These are phyloP conservation scores for Diorhabda carinulata DNA, from an alignment of 1,140 invertebrate genomes.

Conservation along the genomic window DNA sequence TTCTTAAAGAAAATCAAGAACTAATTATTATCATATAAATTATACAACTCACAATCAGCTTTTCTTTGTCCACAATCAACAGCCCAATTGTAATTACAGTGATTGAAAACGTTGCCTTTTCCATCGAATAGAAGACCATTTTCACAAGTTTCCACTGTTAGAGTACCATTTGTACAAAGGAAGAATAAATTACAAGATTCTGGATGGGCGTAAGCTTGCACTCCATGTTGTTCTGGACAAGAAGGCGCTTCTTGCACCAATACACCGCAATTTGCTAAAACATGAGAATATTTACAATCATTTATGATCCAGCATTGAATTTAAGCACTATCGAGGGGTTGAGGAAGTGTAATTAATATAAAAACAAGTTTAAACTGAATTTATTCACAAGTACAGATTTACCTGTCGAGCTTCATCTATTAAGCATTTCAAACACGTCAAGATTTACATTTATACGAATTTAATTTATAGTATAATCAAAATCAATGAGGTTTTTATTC, in stretches of 20 bases:
- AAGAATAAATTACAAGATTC: slow-evolving; percentile 83
- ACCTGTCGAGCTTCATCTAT: too few relatives aligned
- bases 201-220: slow-evolving; percentile 78
- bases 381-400: neutral
- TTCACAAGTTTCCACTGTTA: slow-evolving; percentile 85
- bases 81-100: slow-evolving; percentile 93
- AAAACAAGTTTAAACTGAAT: neutral
- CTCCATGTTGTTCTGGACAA: slow-evolving; percentile 67
- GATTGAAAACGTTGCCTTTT: slow-evolving; percentile 80
- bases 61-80: slow-evolving; percentile 83
- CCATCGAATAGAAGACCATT: slow-evolving; percentile 89
- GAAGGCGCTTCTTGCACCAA: slow-evolving; percentile 47
- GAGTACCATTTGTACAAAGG: slow-evolving; percentile 84
- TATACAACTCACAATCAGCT: slow-evolving; percentile 65
- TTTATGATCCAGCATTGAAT: neutral
- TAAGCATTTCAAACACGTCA: too few relatives aligned
- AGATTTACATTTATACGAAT: too few relatives aligned
- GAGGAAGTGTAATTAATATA: too few relatives aligned
- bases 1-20: too few relatives aligned
- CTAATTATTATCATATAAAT: neutral
- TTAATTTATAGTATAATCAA: too few relatives aligned
- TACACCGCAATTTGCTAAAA: slow-evolving; percentile 39
- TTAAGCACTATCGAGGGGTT: too few relatives aligned
- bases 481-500: too few relatives aligned
- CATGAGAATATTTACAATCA: neutral